phyloP scores from a whole-genome alignment of 2,113 vertebrate genomes.

The Onychorhynchus coronatus region DNA sequence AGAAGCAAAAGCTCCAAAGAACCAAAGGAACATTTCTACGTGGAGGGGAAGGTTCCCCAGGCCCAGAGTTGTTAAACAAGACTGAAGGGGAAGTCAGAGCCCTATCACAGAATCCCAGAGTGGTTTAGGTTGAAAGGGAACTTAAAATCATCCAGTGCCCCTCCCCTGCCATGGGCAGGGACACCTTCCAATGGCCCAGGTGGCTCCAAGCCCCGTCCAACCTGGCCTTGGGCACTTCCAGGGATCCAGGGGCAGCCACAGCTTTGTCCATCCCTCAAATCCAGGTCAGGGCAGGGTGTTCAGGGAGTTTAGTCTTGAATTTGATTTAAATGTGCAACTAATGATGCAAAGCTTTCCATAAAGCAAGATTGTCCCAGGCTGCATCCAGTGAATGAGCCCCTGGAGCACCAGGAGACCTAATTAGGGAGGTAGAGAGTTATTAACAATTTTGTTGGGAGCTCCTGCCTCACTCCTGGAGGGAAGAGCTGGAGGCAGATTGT shows the following conservation, averaged over 20 bases:
- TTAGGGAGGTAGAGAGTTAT: background rate
- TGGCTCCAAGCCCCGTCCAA: background rate
- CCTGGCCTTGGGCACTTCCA: background rate
- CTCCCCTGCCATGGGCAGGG: too few species aligned
- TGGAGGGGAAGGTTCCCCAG: background rate
- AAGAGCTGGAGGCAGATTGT: fast-evolving
- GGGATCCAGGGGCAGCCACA: background rate
- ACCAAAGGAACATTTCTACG: too few species aligned
- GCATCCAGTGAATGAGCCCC: background rate
- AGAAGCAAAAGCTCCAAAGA: too few species aligned
- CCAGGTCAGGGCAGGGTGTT: background rate
- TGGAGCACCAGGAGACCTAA: background rate
- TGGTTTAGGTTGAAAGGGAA: background rate
- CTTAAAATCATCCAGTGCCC: background rate
- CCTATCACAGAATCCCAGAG: background rate
- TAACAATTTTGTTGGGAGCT: background rate
- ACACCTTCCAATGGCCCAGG: too few species aligned
- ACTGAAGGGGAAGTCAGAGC: background rate
- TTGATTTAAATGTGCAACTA: background rate
- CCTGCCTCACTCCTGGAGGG: background rate
- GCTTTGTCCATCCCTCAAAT: background rate
- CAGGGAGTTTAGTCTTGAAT: background rate
- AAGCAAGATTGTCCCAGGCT: background rate
- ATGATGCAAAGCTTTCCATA: background rate
- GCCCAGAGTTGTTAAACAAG: background rate